phyloP scores from a whole-genome alignment of 2,797 vertebrate species.

The Catamblyrhynchus diadema region DNA sequence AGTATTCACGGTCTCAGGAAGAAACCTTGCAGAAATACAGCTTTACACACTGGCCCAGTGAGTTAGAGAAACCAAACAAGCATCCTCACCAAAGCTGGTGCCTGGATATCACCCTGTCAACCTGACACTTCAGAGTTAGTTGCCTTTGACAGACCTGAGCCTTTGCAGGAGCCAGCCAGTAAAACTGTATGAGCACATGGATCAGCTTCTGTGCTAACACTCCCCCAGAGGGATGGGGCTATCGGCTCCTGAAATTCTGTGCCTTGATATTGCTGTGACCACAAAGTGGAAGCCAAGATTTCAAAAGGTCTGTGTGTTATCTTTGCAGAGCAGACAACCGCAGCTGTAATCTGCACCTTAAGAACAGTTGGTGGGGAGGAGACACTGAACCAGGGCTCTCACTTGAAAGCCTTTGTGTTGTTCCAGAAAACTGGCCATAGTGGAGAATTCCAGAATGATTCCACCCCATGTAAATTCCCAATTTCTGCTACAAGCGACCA shows the following conservation, averaged over 20 bases:
- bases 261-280: neutral
- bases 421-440: neutral
- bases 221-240: accelerated
- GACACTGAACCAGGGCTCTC: neutral
- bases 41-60: accelerated
- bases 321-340: neutral
- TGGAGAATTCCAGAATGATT: neutral
- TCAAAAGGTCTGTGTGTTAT: neutral
- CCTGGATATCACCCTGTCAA: neutral
- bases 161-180: neutral
- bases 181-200: accelerated
- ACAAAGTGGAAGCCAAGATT: neutral
- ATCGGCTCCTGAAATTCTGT: neutral
- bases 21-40: neutral
- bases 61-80: neutral
- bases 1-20: neutral
- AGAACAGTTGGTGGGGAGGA: neutral
- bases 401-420: accelerated
- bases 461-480: neutral
- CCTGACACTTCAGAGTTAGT: neutral
- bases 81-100: neutral
- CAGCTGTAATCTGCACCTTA: neutral
- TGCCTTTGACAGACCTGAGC: neutral
- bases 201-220: neutral
- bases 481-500: neutral